These are phyloP conservation scores for Mesembrinibis cayennensis DNA, from an alignment of 2,113 vertebrate species.

Conservation along the genomic window DNA sequence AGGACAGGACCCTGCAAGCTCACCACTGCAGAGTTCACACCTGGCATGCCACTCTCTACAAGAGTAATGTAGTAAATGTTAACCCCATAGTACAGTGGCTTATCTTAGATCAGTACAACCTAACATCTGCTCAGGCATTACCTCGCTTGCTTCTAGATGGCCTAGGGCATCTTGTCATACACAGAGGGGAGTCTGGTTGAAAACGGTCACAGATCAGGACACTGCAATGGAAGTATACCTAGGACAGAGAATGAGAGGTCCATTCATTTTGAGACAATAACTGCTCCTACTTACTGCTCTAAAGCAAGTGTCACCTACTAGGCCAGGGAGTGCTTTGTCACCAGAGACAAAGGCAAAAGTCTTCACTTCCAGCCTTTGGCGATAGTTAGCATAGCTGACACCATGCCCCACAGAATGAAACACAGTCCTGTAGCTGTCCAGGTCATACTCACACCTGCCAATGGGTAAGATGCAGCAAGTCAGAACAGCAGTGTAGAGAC, in stretches of 20 bases:
- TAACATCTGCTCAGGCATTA: background rate
- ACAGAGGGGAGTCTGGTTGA: conserved; percentile 61
- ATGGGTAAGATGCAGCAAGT: background rate
- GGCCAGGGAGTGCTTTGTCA: conserved; percentile 11
- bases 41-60: background rate
- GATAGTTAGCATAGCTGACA: conserved; percentile 60
- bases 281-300: background rate
- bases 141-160: conserved; percentile 62
- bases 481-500: background rate
- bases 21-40: background rate
- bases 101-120: background rate
- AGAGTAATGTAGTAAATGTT: rapidly evolving
- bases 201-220: conserved; percentile 62
- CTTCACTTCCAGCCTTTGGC: conserved; percentile 79
- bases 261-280: background rate
- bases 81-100: rapidly evolving
- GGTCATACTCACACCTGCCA: conserved; percentile 71
- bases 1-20: conserved; percentile 72
- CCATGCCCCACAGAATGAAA: conserved; percentile 62
- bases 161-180: conserved; percentile 57
- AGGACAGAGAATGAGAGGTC: background rate
- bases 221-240: conserved; percentile 79
- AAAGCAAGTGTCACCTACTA: conserved; percentile 43
- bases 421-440: conserved; percentile 72
- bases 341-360: conserved; percentile 74